phyloP scores from a whole-genome alignment of 2,113 vertebrate species.

The Anas platyrhynchos region DNA sequence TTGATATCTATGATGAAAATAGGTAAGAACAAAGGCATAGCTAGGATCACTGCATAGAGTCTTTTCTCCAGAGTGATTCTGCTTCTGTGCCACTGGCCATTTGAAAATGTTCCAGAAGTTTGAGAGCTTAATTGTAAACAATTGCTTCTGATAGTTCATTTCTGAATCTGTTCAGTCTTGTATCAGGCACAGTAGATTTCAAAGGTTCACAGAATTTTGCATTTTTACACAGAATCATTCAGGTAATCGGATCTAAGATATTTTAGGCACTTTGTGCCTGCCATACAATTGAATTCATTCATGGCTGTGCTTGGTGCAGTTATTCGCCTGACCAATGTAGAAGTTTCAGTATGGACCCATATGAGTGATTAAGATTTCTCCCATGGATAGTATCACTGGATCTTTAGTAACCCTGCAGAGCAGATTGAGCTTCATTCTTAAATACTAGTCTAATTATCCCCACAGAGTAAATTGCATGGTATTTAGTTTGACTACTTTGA shows the following conservation, averaged over 20 bases:
- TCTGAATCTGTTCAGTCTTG: background rate
- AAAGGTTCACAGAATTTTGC: background rate
- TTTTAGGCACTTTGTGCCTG: background rate
- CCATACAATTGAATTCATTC: background rate
- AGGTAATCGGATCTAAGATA: background rate
- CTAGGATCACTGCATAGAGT: background rate
- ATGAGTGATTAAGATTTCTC: background rate
- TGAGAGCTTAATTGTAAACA: background rate
- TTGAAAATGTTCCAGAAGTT: background rate
- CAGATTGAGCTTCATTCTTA: slow-evolving; percentile 1
- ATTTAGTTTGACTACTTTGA: slow-evolving; percentile 28
- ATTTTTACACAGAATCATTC: background rate
- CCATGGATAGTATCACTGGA: background rate
- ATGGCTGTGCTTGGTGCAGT: background rate
- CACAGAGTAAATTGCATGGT: slow-evolving; percentile 36
- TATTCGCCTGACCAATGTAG: background rate
- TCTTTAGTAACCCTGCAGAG: background rate
- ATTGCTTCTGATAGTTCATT: background rate
- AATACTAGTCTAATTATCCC: slow-evolving; percentile 30
- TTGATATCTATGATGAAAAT: background rate
- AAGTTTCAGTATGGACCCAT: background rate
- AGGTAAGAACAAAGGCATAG: background rate
- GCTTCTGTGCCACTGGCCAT: background rate
- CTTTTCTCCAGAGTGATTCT: background rate
- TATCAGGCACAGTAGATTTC: background rate